phyloP scores from a whole-genome alignment of 2,888 invertebrate species.

The Drosophila meridiana region DNA sequence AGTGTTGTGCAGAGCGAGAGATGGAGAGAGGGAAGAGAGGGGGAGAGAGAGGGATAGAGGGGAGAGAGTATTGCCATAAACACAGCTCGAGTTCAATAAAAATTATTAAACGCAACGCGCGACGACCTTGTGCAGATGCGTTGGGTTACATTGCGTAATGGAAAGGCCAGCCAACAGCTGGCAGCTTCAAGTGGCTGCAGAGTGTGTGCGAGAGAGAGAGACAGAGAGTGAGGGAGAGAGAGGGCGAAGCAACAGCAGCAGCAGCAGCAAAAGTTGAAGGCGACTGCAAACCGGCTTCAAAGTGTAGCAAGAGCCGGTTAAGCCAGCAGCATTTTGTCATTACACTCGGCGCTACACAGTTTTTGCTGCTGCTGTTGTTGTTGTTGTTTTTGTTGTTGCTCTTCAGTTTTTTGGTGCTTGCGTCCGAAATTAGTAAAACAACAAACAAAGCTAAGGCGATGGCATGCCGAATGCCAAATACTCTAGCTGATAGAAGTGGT shows the following conservation, averaged over 20 bases:
- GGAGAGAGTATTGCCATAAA: constrained; percentile 19
- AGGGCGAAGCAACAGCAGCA: constrained; percentile 2
- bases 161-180: constrained; percentile 46
- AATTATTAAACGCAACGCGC: constrained; percentile 50
- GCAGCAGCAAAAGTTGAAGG: constrained; percentile 16
- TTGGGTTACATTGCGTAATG: constrained; percentile 71
- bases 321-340: constrained; percentile 48
- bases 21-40: neutral
- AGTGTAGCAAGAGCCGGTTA: constrained; percentile 61
- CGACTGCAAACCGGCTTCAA: constrained; percentile 63
- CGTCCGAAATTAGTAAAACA: constrained; percentile 43
- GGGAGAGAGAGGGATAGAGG: neutral
- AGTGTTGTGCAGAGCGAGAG: constrained; percentile 4
- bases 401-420: constrained; percentile 12
- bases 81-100: constrained; percentile 56
- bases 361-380: constrained; percentile 7
- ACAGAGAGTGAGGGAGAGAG: neutral
- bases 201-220: neutral
- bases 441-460: constrained; percentile 19
- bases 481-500: neutral
- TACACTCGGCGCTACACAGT: constrained; percentile 6
- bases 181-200: constrained; percentile 7
- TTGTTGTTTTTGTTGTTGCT: constrained; percentile 12
- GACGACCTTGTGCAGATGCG: constrained; percentile 70
- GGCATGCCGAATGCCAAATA: constrained; percentile 2